Base-by-base conservation (phyloP, 37 sponge, comb jelly and placozoan genomes). In the Agelas oroides region DNA sequence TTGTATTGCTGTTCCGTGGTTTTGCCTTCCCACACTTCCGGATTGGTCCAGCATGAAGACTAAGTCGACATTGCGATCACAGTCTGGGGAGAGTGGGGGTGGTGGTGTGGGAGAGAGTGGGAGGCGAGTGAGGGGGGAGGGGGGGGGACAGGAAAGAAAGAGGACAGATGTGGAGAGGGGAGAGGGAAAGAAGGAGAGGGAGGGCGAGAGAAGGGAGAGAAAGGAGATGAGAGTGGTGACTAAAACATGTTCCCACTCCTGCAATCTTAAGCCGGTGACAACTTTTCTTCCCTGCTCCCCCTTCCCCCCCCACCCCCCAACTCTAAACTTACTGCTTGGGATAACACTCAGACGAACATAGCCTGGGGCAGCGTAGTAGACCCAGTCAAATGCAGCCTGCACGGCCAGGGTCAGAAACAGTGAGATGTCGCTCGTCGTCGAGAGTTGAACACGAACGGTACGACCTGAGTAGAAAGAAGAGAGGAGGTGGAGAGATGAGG, bases 41-140 rank as follows among this genome's bases (percentile, higher is more conserved):
- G 95, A 95, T 59, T 82, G 86, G 59, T 95, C 95, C 79, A 89
- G 38, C 52, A 95, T 60, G 72, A 92, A 95, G 23, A 92, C 84
- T 11, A 88, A 33, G 60, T 95, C 95, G 33, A 89, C 59, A 63
- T 78, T 89, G 18, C 79, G 73, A 23, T 78, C 76, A 73, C 95
- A 95, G 5, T 40, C 95, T 95, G 80, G n/a, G n/a, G n/a, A n/a
- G n/a, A n/a, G n/a, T n/a, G 0, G 76, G 18, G 41, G 25, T 34
- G 70, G 32, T 32, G 21, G 70, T 27, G 70, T 34, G 70, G 32
- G 70, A 33, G 70, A 33, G 70, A 33, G 70, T n/a, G 70, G 70
- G 56, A 1, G 53, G 63, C 38, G 73, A n/a, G n/a, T n/a, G n/a
- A n/a, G n/a, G n/a, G n/a, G n/a, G n/a, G n/a, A n/a, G n/a, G n/a